Evolutionary conservation across 1,140 invertebrate species (phyloP), one percentile per base, ranked within the genome.

Genomic region (Drosophila nannoptera): DNA sequence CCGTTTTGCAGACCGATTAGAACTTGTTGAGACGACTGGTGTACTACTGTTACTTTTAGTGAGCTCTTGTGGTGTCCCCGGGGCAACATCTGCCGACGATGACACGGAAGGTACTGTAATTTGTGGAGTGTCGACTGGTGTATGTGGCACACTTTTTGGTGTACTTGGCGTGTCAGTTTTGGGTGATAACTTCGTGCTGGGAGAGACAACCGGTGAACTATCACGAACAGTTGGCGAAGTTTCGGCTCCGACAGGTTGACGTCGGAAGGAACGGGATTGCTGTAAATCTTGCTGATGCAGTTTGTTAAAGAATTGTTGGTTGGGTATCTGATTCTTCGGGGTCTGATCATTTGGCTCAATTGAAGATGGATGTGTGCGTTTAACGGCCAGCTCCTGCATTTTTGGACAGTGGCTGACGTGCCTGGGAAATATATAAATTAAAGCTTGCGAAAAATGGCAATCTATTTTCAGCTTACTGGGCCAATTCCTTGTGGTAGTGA

Each of bases 401-500:
- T 97, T 97, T 12, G 95, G 95, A 4, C 95, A 95, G 6, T 92
- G 92, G 5, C 94, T 94, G 42, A 96, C 89, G 87, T 94, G 93
- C 78, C 88, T 89, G 14, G 36, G 7, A 45, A 12, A 38, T 16
- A 35, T 5, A 48, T n/a, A 4, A n/a, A 46, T 54, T 7, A 31
- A 61, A 32, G 36, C 12, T 46, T 6, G 43, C 0, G 35, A 35
- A 7, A 8, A 9, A 32, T 14, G 36, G 0, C 16, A 14, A 32
- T 50, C 6, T 32, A 4, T 8, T 5, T 14, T 0, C 5, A 12
- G 73, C 75, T 73, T 62, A 89, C 88, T 95, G 93, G 0, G 92
- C 93, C 69, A 95, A 92, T 70, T 96, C 95, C 2, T 93, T 92
- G 90, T 97, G 96, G 84, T 97, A 97, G 89, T 97, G 96, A 76